Evolutionary conservation across 2,888 invertebrate genomes (phyloP).

Genomic region (Blastobasis lacticolella): DNA sequence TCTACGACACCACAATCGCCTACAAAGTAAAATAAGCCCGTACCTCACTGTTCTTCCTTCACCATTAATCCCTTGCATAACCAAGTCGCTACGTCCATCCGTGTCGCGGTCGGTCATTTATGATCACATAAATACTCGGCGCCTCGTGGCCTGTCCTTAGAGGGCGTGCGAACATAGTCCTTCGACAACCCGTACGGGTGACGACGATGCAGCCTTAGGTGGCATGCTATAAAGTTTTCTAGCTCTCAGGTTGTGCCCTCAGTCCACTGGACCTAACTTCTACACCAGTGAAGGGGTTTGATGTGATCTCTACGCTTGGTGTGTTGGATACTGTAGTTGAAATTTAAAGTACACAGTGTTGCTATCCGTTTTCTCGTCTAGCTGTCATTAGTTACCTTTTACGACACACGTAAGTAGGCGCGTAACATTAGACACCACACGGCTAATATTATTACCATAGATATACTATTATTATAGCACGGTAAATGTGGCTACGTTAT

Average conservation of each 20-base stretch:
- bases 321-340: neutral
- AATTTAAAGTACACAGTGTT: neutral
- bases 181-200: slow-evolving; percentile 21
- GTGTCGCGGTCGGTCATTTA: slow-evolving; percentile 42
- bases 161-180: slow-evolving; percentile 34
- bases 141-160: slow-evolving; percentile 40
- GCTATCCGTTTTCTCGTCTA: neutral
- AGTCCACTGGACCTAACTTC: neutral
- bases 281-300: slow-evolving; percentile 5
- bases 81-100: slow-evolving; percentile 32
- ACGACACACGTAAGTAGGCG: no score
- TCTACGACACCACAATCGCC: no score
- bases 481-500: no score
- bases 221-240: no score
- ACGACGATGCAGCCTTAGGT: slow-evolving; percentile 14
- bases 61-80: no score
- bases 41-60: no score
- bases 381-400: neutral
- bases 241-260: no score
- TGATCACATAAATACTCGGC: slow-evolving; percentile 56
- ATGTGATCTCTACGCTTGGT: neutral
- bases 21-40: no score
- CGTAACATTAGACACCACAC: no score
- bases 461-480: no score
- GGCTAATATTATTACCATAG: no score